These are phyloP conservation scores for Ptychochromis oligacanthus DNA, from an alignment of 2,113 vertebrate species.

Conservation along the genomic window DNA sequence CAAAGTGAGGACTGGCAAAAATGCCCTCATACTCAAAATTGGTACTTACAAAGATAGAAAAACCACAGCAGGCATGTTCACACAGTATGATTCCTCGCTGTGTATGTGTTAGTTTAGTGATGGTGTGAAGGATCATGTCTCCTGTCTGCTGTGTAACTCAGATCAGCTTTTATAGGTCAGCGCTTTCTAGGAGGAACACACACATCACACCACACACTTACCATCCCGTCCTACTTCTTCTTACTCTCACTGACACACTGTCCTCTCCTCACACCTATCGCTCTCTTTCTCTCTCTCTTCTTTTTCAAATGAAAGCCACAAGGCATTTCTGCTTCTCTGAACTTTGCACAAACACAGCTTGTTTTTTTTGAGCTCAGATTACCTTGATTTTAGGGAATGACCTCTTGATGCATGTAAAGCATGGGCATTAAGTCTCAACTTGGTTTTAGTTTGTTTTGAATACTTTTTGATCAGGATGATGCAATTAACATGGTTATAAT, in stretches of 20 bases:
- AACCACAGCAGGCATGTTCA: background rate
- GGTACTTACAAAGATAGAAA: background rate
- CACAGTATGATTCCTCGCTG: background rate
- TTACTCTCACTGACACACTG: background rate
- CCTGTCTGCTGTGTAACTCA: slow-evolving; percentile 32
- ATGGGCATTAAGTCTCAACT: background rate
- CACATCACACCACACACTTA: background rate
- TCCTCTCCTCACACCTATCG: slow-evolving; percentile 21
- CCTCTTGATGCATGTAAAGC: background rate
- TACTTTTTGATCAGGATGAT: background rate
- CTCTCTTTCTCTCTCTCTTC: background rate
- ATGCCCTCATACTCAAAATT: background rate
- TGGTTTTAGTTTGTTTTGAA: background rate
- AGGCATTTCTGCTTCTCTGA: slow-evolving; percentile 5
- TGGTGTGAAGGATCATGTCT: slow-evolving; percentile 43
- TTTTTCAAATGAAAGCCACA: background rate
- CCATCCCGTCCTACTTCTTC: slow-evolving; percentile 15
- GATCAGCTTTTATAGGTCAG: slow-evolving; percentile 64
- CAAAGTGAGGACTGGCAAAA: background rate
- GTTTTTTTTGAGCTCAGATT: background rate
- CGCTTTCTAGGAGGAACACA: slow-evolving; percentile 28
- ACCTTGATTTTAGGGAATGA: background rate
- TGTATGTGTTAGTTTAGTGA: slow-evolving; percentile 27
- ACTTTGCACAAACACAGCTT: background rate
- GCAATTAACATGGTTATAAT: too few species aligned